These are phyloP conservation scores for Oophaga pumilio DNA, from an alignment of 2,113 vertebrate species.

Conservation along the genomic window DNA sequence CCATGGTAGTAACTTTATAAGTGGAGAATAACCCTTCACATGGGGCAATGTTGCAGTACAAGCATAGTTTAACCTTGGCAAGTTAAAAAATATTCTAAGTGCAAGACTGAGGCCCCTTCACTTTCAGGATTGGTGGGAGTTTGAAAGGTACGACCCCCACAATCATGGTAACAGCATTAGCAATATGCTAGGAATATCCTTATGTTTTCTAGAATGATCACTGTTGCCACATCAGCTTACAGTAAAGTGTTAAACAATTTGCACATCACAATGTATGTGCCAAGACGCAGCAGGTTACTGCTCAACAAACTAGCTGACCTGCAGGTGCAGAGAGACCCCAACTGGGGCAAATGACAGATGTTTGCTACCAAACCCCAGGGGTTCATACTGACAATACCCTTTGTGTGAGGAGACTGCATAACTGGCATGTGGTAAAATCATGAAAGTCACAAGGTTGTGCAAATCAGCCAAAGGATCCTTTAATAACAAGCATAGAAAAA, in stretches of 20 bases:
- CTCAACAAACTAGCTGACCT: not conserved
- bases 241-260: not conserved
- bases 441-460: not conserved
- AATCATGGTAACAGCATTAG: too few species aligned
- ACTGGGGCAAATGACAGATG: not conserved
- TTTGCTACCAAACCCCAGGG: conserved; percentile 9
- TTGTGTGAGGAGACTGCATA: not conserved
- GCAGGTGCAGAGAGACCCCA: not conserved
- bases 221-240: not conserved
- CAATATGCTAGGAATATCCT: not conserved
- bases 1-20: too few species aligned
- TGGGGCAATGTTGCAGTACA: too few species aligned
- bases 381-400: not conserved
- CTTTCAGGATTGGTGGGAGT: too few species aligned
- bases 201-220: not conserved
- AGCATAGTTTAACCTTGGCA: too few species aligned
- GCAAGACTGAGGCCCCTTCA: too few species aligned
- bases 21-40: too few species aligned
- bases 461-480: not conserved
- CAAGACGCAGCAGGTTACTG: not conserved
- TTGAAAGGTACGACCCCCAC: too few species aligned
- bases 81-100: too few species aligned
- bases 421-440: not conserved
- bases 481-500: not conserved
- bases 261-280: not conserved